A percentile compares a stretch with the other conserved stretches of the same genome.
Evolutionary conservation across 2,888 invertebrate genomes (phyloP).

Genomic region (Ischnura elegans): DNA sequence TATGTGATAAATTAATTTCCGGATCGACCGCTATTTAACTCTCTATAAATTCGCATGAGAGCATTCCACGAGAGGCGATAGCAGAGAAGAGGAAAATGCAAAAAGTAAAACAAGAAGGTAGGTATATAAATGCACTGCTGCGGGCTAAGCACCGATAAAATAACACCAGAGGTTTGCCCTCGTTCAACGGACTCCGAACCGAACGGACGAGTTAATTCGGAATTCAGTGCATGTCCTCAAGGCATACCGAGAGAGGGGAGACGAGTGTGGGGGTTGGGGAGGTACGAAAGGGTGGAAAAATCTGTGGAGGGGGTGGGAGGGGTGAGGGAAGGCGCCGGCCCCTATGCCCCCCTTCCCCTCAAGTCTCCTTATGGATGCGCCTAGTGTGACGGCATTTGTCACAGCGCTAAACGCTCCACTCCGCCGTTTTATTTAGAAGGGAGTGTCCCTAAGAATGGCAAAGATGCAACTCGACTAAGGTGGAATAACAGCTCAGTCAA

Average conservation of each 20-base stretch:
- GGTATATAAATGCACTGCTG: not conserved
- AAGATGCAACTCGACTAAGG: not conserved
- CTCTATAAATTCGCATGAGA: too few species aligned
- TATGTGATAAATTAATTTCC: too few species aligned
- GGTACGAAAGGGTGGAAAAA: not conserved
- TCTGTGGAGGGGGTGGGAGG: not conserved
- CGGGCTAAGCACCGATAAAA: not conserved
- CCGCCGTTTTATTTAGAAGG: constrained; percentile 17
- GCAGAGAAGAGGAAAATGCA: too few species aligned
- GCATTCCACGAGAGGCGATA: too few species aligned
- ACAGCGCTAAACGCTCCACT: constrained; percentile 18
- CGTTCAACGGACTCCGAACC: not conserved
- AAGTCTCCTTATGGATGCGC: constrained; percentile 27
- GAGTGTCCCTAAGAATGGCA: not conserved
- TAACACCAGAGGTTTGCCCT: not conserved
- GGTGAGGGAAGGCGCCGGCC: not conserved
- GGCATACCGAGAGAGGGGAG: not conserved
- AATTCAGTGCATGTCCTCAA: not conserved
- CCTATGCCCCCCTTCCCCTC: not conserved
- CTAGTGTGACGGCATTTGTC: constrained; percentile 25
- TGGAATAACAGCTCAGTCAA: not conserved
- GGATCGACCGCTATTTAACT: too few species aligned
- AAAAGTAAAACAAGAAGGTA: not conserved
- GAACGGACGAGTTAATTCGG: not conserved
- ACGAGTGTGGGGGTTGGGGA: not conserved